Evolutionary conservation across 2,888 invertebrate genomes (phyloP).

Genomic region (Drosophila basisetae): DNA sequence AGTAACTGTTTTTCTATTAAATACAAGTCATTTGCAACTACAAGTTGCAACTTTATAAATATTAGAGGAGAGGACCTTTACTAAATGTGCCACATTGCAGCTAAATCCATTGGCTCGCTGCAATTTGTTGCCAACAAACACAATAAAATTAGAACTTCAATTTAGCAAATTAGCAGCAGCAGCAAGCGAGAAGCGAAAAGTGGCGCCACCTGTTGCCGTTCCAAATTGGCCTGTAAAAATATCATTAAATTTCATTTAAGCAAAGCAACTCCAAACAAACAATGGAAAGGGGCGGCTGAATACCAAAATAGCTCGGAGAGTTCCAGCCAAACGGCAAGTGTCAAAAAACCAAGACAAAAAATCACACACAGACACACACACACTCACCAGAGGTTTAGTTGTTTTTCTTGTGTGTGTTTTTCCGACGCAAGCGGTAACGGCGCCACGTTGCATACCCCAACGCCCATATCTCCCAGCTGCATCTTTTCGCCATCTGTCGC

Average conservation of each 20-base stretch:
- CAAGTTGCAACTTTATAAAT: not conserved
- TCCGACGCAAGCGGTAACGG: conserved; percentile 56
- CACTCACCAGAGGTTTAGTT: conserved; percentile 36
- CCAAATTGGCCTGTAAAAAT: conserved; percentile 57
- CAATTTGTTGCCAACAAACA: conserved; percentile 32
- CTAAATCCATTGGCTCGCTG: conserved; percentile 18
- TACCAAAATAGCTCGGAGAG: conserved; percentile 2
- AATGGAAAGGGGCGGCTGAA: conserved; percentile 2
- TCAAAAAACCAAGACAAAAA: conserved; percentile 49
- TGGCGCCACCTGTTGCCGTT: conserved; percentile 64
- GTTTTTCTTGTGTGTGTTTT: conserved; percentile 22
- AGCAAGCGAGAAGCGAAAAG: conserved; percentile 27
- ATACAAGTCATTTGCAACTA: conserved; percentile 32
- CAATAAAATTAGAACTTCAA: conserved; percentile 64
- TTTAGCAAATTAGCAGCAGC: conserved; percentile 63
- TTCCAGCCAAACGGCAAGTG: conserved; percentile 55
- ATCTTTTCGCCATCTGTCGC: conserved; percentile 51
- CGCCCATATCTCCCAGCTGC: conserved; percentile 51
- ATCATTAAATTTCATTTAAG: conserved; percentile 79
- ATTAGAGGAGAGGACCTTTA: not conserved
- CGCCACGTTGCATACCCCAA: conserved; percentile 32
- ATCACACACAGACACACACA: not conserved
- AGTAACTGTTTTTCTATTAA: conserved; percentile 8
- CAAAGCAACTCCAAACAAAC: conserved; percentile 41
- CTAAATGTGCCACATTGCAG: not conserved